Percentiles rank a stretch among this genome's conserved stretches.
phyloP scores from a whole-genome alignment of 2,888 invertebrate species.

The Steinernema scapterisci region DNA sequence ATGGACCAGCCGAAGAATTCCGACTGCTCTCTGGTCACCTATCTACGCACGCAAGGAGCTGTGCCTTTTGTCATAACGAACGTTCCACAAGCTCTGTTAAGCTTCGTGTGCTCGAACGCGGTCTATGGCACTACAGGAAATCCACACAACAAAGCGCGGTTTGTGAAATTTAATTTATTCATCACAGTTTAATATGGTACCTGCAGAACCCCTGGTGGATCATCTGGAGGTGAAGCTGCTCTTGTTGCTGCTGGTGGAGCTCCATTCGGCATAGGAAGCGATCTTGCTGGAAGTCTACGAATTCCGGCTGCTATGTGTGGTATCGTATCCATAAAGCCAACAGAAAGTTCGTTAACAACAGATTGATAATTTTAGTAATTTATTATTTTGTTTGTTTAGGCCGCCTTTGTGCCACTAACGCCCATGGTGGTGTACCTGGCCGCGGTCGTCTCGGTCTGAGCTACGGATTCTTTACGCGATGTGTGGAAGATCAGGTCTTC shows the following conservation, averaged over 20 bases:
- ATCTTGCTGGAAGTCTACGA: constrained; percentile 69
- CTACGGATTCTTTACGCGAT: constrained; percentile 63
- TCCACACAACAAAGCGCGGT: constrained; percentile 66
- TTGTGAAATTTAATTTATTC: background rate
- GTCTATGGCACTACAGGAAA: constrained; percentile 69
- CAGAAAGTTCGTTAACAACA: too few relatives aligned
- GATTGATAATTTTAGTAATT: too few relatives aligned
- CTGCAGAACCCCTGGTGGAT: constrained; percentile 70
- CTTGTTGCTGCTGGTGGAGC: constrained; percentile 70
- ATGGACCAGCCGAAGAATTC: constrained; percentile 61
- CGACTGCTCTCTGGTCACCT: constrained; percentile 56
- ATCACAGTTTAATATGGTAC: background rate
- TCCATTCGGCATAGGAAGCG: constrained; percentile 70
- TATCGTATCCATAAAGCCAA: constrained; percentile 65
- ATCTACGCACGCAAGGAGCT: constrained; percentile 68
- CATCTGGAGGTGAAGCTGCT: constrained; percentile 70
- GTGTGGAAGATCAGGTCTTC: constrained; percentile 56
- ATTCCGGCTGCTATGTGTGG: constrained; percentile 71
- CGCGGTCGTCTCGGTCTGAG: constrained; percentile 53
- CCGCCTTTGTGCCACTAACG: constrained; percentile 50
- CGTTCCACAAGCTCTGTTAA: constrained; percentile 68
- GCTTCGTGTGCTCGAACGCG: constrained; percentile 68
- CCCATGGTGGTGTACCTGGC: constrained; percentile 62
- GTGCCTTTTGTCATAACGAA: constrained; percentile 71
- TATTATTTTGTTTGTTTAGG: constrained; percentile 40